A percentile compares a stretch with the other conserved stretches of the same genome.
Evolutionary conservation across 2,797 vertebrate species (phyloP).

Genomic region (Oryzias dopingdopingensis): DNA sequence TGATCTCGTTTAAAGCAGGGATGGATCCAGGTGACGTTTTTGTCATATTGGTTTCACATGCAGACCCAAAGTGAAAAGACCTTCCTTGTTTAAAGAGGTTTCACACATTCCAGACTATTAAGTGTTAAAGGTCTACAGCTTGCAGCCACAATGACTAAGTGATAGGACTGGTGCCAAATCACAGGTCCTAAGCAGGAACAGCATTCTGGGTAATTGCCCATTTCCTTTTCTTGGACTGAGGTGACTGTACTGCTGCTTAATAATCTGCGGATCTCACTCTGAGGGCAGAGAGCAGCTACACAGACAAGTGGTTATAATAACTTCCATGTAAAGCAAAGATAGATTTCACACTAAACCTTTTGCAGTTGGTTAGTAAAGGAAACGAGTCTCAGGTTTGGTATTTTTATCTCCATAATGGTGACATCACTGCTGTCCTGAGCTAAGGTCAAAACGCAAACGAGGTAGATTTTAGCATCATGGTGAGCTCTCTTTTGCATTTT

Average conservation of each 20-base stretch:
- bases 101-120: slow-evolving; percentile 19
- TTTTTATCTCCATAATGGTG: too few relatives aligned
- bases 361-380: too few relatives aligned
- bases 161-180: slow-evolving; percentile 39
- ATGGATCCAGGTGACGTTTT: slow-evolving; percentile 1
- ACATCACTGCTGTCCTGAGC: too few relatives aligned
- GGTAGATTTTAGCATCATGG: too few relatives aligned
- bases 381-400: too few relatives aligned
- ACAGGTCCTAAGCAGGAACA: slow-evolving; percentile 21
- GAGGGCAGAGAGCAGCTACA: slow-evolving; percentile 11
- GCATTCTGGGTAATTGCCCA: slow-evolving; percentile 29
- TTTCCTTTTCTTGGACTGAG: slow-evolving; percentile 19
- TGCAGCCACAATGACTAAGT: slow-evolving; percentile 24
- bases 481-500: too few relatives aligned
- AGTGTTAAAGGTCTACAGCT: slow-evolving; percentile 37
- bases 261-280: slow-evolving; percentile 16
- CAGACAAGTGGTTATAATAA: slow-evolving; percentile 7
- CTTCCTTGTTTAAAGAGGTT: slow-evolving; percentile 13
- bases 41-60: slow-evolving; percentile 8
- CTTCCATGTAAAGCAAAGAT: too few relatives aligned
- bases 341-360: too few relatives aligned
- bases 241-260: slow-evolving; percentile 23
- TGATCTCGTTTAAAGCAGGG: not conserved
- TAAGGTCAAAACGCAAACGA: too few relatives aligned
- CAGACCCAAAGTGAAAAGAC: not conserved